Conservation (phyloP, 64 coral and sea anemone species). For the Pocillopora damicornis region DNA sequence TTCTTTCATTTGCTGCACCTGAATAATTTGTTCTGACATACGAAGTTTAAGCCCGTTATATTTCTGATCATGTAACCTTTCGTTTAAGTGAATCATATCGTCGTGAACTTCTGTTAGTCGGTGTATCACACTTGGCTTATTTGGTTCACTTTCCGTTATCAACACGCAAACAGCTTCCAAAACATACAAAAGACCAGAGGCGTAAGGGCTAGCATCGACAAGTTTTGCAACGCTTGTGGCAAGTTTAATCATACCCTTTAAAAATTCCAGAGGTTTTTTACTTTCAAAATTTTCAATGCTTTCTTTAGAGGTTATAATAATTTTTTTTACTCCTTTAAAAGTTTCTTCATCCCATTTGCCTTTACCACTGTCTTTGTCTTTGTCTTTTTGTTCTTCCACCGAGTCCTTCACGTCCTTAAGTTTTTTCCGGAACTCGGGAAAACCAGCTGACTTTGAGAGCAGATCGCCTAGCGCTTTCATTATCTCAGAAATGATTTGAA, state of each 20-base stretch:
- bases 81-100: slow-evolving; percentile 15
- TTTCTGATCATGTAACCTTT: slow-evolving; percentile 19
- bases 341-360: neutral
- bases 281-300: neutral
- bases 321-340: neutral
- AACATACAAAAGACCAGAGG: neutral
- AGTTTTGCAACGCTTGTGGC: neutral
- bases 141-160: neutral
- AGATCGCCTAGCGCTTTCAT: neutral
- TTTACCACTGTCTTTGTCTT: neutral
- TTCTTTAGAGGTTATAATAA: neutral
- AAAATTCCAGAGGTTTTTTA: neutral
- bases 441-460: neutral
- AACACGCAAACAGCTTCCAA: neutral
- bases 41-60: slow-evolving; percentile 6
- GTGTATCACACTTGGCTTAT: neutral
- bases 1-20: neutral
- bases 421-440: neutral
- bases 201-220: neutral
- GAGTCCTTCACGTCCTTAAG: neutral
- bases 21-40: slow-evolving; percentile 1
- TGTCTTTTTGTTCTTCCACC: neutral
- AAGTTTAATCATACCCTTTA: neutral
- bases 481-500: neutral
- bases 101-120: slow-evolving; percentile 2